These are phyloP conservation scores for Myiagra hebetior DNA, from an alignment of 2,113 vertebrate genomes.

Conservation along the genomic window DNA sequence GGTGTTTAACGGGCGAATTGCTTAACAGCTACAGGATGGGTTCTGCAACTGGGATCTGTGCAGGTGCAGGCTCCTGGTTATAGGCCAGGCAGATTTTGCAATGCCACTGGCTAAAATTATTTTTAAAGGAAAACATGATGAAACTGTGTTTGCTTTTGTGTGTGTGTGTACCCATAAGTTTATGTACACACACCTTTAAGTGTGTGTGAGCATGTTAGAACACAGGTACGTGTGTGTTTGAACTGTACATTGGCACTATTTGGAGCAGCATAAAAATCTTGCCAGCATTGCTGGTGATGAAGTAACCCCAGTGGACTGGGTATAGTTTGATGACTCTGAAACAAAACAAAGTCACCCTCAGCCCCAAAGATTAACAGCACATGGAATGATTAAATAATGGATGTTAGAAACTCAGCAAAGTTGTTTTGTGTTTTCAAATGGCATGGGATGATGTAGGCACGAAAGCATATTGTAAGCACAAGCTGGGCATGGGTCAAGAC, in stretches of 20 bases:
- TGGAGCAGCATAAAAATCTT: constrained; percentile 22
- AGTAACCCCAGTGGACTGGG: constrained; percentile 33
- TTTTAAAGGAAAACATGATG: constrained; percentile 68
- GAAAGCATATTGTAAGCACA: neutral
- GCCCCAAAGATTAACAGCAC: neutral
- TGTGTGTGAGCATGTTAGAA: neutral
- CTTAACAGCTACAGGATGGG: constrained; percentile 60
- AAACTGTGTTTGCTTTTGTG: constrained; percentile 43
- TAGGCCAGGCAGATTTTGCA: constrained; percentile 73
- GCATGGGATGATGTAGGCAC: neutral
- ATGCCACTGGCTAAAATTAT: constrained; percentile 63
- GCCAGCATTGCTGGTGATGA: constrained; percentile 42
- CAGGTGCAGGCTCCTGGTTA: constrained; percentile 73
- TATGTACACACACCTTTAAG: neutral
- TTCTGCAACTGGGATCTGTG: constrained; percentile 64
- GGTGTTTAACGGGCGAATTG: constrained; percentile 72
- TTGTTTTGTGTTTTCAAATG: neutral
- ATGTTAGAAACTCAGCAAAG: neutral
- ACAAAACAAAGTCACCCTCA: neutral
- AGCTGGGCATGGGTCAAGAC: neutral
- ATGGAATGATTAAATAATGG: neutral
- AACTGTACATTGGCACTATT: constrained; percentile 11
- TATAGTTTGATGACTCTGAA: constrained; percentile 31
- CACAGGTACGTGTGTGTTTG: neutral
- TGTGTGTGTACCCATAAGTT: neutral